Conservation (phyloP, 2,113 vertebrate species). For the Terrapene triunguis region DNA sequence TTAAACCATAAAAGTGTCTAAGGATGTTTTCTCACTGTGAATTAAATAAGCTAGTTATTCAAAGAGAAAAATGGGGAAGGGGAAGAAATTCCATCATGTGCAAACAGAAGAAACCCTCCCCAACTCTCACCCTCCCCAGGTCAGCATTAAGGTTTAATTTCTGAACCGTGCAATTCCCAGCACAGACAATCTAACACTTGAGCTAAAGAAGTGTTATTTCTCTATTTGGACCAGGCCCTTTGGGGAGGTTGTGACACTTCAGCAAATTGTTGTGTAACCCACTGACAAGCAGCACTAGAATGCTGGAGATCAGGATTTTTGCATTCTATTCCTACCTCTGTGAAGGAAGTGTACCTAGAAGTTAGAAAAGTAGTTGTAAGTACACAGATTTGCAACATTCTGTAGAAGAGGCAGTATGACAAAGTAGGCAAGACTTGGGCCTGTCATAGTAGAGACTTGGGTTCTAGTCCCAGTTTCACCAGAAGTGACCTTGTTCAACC, state of each 20-base stretch:
- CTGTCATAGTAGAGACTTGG: background rate
- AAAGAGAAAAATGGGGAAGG: background rate
- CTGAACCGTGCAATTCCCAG: background rate
- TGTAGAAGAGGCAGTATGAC: background rate
- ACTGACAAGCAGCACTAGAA: background rate
- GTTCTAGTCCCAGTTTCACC: background rate
- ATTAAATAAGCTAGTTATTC: background rate
- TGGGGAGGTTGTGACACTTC: background rate
- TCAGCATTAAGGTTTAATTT: background rate
- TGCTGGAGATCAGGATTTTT: background rate
- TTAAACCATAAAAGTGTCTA: background rate
- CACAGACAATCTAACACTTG: background rate
- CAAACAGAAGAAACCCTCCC: background rate
- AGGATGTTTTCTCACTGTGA: background rate
- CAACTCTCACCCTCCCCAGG: background rate
- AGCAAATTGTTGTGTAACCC: background rate
- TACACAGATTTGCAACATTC: background rate
- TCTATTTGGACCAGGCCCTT: background rate
- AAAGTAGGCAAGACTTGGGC: background rate
- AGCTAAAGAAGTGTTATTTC: background rate
- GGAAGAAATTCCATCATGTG: background rate
- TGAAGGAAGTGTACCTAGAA: background rate
- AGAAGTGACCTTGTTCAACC: background rate
- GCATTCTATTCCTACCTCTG: background rate
- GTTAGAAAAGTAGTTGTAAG: background rate